phyloP scores from a whole-genome alignment of 37 sponge, comb jelly and placozoan species.

The Lycopodina hypogea region DNA sequence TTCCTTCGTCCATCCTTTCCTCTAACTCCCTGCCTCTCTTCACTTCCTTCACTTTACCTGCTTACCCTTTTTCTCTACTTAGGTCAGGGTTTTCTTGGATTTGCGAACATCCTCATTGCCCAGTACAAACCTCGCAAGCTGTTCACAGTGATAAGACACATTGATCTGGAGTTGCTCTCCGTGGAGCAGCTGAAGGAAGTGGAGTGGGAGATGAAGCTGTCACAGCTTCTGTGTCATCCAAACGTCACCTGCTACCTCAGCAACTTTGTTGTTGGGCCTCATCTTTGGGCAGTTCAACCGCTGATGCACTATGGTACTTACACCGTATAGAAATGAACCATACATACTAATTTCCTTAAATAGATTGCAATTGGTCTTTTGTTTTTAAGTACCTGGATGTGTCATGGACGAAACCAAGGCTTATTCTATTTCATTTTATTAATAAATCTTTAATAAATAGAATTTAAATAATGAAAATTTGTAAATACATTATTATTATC shows the following conservation, averaged over 20 bases:
- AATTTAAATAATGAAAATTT: neutral
- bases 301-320: slow-evolving; percentile 81
- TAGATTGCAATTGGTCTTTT: no score
- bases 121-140: slow-evolving; percentile 21
- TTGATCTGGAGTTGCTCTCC: slow-evolving; percentile 55
- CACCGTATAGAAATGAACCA: neutral
- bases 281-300: slow-evolving; percentile 64
- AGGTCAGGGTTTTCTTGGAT: slow-evolving; percentile 61
- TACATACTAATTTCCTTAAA: neutral
- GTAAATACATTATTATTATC: neutral
- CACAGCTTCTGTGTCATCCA: slow-evolving; percentile 46
- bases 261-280: slow-evolving; percentile 47
- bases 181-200: slow-evolving; percentile 55
- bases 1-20: no score
- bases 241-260: slow-evolving; percentile 47
- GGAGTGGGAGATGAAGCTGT: slow-evolving; percentile 60
- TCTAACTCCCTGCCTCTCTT: no score
- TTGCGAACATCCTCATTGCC: slow-evolving; percentile 39
- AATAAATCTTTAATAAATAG: neutral
- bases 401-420: neutral
- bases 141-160: slow-evolving; percentile 46
- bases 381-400: no score
- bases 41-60: no score
- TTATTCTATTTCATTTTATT: neutral
- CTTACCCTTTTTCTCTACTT: neutral